Base-by-base conservation (phyloP, 2,888 invertebrate species). In the Hemicrepidius hirtus region DNA sequence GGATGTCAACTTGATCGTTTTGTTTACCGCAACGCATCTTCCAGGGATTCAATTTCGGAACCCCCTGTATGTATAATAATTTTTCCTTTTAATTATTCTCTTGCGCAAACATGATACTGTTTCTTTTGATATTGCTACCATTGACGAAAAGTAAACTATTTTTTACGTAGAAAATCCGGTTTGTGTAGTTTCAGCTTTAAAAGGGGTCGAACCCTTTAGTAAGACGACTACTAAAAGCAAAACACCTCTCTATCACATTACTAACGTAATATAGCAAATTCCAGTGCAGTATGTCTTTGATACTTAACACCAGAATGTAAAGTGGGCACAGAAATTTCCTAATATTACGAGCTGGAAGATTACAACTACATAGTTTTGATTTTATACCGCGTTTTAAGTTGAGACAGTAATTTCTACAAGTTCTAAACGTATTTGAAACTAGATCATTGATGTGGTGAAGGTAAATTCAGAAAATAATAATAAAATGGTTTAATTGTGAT, bases 231-330 rank as follows among this genome's bases (percentile, higher is more conserved):
- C 75, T 70, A 73, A 70, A 73, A 63, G 68, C 68, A 62, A 65
- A 75, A 69, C 74, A 73, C 63, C 77, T 73, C 77, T 73, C 62
- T 69, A 75, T 75, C 75, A 49, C 67, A 73, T 71, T 75, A 74
- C 69, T 69, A 74, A 74, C 70, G 78, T 76, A 79, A 79, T 79
- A 79, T 76, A 75, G 71, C 72, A 64, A 70, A 72, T 73, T 70
- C 65, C 55, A 59, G 41, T 72, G 70, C 66, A 74, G 75, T 75
- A 71, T 73, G 59, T 76, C 78, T 78, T 78, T 78, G 78, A 77
- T 72, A 76, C 74, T 72, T 75, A 71, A 78, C 76, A 71, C 72
- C 71, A 65, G 72, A 74, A 73, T 72, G 73, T 76, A 71, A 69
- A 76, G 74, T 66, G 76, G 70, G 68, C 55, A 60, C 57, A 59